Evolutionary conservation across 2,888 invertebrate genomes (phyloP).

Genomic region (Andrena marginata): DNA sequence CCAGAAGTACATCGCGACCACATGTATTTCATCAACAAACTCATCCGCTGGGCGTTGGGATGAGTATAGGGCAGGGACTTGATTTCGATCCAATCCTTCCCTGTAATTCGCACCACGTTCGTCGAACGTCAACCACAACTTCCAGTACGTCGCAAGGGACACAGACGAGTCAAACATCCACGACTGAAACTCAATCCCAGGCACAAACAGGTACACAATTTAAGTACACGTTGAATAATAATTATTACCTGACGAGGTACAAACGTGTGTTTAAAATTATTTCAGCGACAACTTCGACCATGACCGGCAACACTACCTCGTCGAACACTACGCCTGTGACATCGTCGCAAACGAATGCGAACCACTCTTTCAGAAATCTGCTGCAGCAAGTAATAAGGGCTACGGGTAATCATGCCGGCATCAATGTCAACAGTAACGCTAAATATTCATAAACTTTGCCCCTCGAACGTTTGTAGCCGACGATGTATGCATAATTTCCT

Average conservation of each 20-base stretch:
- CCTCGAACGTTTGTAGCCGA: not conserved
- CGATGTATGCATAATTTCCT: not conserved
- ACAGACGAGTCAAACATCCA: slow-evolving; percentile 85
- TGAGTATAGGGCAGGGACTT: slow-evolving; percentile 74
- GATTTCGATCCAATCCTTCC: slow-evolving; percentile 89
- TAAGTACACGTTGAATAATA: not conserved
- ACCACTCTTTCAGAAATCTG: slow-evolving; percentile 40
- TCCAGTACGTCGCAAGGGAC: slow-evolving; percentile 75
- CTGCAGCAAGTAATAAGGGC: slow-evolving; percentile 47
- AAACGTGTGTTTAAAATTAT: slow-evolving; percentile 7
- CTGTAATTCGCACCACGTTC: slow-evolving; percentile 90
- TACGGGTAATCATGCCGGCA: slow-evolving; percentile 22
- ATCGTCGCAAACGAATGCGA: slow-evolving; percentile 40
- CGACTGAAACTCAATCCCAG: slow-evolving; percentile 72
- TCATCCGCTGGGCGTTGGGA: slow-evolving; percentile 86
- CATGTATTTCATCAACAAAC: slow-evolving; percentile 88
- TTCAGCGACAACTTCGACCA: slow-evolving; percentile 69
- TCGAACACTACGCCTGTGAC: slow-evolving; percentile 58
- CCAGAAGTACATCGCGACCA: slow-evolving; percentile 89
- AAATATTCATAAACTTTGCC: slow-evolving; percentile 24
- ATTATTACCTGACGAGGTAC: not conserved
- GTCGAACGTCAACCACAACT: slow-evolving; percentile 75
- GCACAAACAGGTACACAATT: slow-evolving; percentile 71
- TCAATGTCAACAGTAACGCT: slow-evolving; percentile 39
- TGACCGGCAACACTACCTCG: slow-evolving; percentile 57